Base-by-base conservation (phyloP, 2,888 invertebrate species). In the Noctuana brunneofusca region DNA sequence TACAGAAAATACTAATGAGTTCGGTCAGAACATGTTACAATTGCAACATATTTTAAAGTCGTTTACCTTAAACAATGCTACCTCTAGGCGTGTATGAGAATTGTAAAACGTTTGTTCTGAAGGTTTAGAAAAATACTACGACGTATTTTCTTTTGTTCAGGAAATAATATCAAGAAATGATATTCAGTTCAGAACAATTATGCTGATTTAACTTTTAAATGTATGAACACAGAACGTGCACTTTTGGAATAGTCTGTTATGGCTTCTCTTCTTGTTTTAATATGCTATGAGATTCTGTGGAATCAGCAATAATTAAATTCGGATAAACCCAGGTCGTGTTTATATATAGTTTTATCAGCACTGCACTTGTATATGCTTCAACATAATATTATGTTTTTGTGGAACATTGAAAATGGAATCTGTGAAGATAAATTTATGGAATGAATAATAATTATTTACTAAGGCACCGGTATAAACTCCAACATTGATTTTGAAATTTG, bases 11-110 rank as follows among this genome's bases (percentile, higher is more conserved):
- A 81, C 71, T 90, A 82, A 83, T 87, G 86, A 82, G 69, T 81
- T 79, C 71, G 74, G 80, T 87, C 83, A 82, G 86, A 89, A 84
- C 77, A 82, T 88, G 83, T 86, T 70, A 87, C 84, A 81, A 86
- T 87, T 89, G 75, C 89, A 89, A 85, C 90, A 83, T 87, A 84
- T 83, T 88, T 88, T 89, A 78, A 84, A 82, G 83, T 78, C 83
- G 86, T 89, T 83, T 84, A 85, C 81, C 78, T 83, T 89, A 87
- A 75, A 84, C 72, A 79, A 81, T 83, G 80, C 78, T 82, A 76
- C 74, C 78, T 84, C 80, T 89, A 89, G 89, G 88, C 85, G 82
- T 73, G 77, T 88, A 75, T 88, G 86, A 89, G 76, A 73, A 65
- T 66, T 68, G 71, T 62, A 35, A 35, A 55, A 55, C 35, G 22